Evolutionary conservation across 2,797 vertebrate genomes (phyloP).

Genomic region (Centroberyx gerrardi): DNA sequence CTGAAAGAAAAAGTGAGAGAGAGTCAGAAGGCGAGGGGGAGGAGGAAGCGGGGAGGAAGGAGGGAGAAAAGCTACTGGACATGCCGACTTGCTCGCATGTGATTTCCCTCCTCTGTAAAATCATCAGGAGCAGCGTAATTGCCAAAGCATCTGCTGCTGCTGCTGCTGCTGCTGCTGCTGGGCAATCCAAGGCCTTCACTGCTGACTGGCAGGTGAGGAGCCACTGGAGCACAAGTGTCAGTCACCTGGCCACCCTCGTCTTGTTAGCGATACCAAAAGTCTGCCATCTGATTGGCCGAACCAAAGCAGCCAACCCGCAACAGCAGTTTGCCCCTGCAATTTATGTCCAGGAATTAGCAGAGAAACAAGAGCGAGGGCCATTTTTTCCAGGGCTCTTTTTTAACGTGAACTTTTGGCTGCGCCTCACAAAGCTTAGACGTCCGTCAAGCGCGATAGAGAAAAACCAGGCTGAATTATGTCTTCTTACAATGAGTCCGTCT

Average conservation of each 20-base stretch:
- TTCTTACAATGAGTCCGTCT: constrained; percentile 47
- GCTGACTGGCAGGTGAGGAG: constrained; percentile 46
- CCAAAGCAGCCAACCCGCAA: neutral
- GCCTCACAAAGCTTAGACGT: neutral
- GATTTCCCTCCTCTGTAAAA: constrained; percentile 57
- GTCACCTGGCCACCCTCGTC: constrained; percentile 55
- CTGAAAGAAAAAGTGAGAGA: neutral
- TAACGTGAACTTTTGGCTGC: constrained; percentile 19
- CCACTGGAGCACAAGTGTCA: constrained; percentile 45
- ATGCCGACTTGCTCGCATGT: constrained; percentile 36
- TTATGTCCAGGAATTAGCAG: constrained; percentile 15
- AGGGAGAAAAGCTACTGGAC: constrained; percentile 29
- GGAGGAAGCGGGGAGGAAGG: neutral
- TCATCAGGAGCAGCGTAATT: constrained; percentile 51
- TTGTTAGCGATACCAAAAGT: constrained; percentile 19
- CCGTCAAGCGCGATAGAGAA: constrained; percentile 24
- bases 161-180: constrained; percentile 8
- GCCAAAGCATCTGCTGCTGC: constrained; percentile 54
- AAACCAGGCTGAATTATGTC: constrained; percentile 35
- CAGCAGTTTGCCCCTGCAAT: constrained; percentile 21
- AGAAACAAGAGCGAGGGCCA: neutral
- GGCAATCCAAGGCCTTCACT: constrained; percentile 31
- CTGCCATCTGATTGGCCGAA: constrained; percentile 26
- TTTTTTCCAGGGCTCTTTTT: constrained; percentile 22
- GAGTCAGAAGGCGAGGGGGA: neutral